Evolutionary conservation across 2,888 invertebrate genomes (phyloP).

Genomic region (Phorcus lineatus): DNA sequence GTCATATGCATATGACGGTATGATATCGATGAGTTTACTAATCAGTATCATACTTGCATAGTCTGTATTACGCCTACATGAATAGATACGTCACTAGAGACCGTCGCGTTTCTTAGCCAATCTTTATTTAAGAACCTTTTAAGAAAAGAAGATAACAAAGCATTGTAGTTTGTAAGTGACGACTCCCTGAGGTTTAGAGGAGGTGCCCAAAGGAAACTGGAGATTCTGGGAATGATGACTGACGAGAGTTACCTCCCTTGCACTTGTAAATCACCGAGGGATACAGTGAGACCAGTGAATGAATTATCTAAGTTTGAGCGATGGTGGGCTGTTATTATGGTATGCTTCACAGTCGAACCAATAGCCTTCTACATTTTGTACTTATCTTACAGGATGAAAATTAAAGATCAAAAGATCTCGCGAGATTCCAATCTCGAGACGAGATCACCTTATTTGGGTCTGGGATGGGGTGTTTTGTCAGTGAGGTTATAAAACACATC

Average conservation of each 20-base stretch:
- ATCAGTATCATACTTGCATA: too few relatives aligned
- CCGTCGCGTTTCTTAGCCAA: too few relatives aligned
- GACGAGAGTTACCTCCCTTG: conserved; percentile 17
- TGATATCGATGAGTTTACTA: too few relatives aligned
- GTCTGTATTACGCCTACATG: too few relatives aligned
- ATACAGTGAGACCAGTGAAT: background rate
- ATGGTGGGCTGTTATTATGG: conserved; percentile 10
- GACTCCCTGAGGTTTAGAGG: conserved; percentile 15
- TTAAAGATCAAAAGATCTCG: conserved; percentile 21
- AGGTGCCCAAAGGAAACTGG: background rate
- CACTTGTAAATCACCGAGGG: background rate
- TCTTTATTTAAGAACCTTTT: too few relatives aligned
- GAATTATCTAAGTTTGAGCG: background rate
- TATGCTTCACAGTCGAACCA: background rate
- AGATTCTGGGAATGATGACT: background rate
- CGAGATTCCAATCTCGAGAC: conserved; percentile 6
- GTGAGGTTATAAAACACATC: conserved; percentile 13
- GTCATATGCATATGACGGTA: too few relatives aligned
- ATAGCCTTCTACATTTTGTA: background rate
- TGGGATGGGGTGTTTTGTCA: conserved; percentile 3
- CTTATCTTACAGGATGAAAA: conserved; percentile 15
- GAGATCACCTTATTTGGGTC: conserved; percentile 8
- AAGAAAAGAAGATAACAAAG: too few relatives aligned
- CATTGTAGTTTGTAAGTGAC: background rate
- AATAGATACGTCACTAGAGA: too few relatives aligned